phyloP scores from a whole-genome alignment of 2,888 invertebrate species.

The Lumbricus terrestris region DNA sequence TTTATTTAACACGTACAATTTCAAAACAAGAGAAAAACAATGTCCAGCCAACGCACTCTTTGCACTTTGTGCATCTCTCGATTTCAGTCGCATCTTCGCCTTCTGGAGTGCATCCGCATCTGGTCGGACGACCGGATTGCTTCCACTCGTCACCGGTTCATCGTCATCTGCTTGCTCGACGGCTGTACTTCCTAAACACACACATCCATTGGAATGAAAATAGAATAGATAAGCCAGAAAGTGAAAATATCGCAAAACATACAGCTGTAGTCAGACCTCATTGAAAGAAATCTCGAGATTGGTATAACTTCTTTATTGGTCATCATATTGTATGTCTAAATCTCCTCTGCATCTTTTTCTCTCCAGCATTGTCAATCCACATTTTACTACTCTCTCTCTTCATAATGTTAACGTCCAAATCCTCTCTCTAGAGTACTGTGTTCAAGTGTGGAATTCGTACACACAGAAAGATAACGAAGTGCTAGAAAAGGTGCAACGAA shows the following conservation, averaged over 20 bases:
- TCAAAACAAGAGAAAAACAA: neutral
- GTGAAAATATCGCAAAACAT: too few relatives aligned
- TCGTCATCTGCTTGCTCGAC: neutral
- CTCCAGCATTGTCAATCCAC: too few relatives aligned
- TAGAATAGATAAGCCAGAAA: neutral
- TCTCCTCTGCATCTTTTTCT: too few relatives aligned
- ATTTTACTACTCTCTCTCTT: too few relatives aligned
- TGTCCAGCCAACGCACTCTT: neutral
- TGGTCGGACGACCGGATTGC: neutral
- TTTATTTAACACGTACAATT: neutral
- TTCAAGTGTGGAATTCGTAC: neutral
- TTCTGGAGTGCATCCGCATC: neutral
- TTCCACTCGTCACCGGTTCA: neutral
- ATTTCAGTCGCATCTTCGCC: neutral
- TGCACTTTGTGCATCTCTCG: neutral
- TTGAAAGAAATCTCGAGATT: too few relatives aligned
- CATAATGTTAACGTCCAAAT: too few relatives aligned
- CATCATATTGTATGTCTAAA: too few relatives aligned
- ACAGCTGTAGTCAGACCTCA: too few relatives aligned
- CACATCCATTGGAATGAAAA: neutral
- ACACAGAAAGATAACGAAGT: too few relatives aligned
- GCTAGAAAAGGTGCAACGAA: too few relatives aligned
- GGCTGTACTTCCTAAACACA: neutral
- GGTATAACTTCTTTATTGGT: too few relatives aligned
- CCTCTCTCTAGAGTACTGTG: too few relatives aligned